Evolutionary conservation across 2,797 vertebrate species (phyloP).

Genomic region (Enteromius thamalakanensis): DNA sequence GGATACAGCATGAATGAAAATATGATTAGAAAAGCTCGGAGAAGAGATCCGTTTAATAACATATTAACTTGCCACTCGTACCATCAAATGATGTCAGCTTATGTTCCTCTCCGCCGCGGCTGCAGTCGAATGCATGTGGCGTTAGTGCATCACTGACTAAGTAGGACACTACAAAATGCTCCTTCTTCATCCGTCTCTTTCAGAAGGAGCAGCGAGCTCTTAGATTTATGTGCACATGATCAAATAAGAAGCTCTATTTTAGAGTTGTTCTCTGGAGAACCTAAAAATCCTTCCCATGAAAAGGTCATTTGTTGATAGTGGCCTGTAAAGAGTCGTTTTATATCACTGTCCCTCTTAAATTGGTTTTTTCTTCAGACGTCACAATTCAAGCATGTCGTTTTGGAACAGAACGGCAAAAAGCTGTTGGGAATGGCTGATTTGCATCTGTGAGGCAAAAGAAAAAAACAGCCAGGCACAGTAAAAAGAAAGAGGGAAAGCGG

Average conservation of each 20-base stretch:
- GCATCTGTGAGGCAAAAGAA: neutral
- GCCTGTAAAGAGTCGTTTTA: neutral
- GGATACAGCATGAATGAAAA: constrained; percentile 50
- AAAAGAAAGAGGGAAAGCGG: neutral
- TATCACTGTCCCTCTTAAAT: constrained; percentile 1
- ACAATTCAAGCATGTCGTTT: constrained; percentile 1
- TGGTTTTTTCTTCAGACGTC: neutral
- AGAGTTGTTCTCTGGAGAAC: constrained; percentile 34
- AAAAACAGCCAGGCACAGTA: neutral
- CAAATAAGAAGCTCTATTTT: constrained; percentile 59
- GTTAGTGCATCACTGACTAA: constrained; percentile 76
- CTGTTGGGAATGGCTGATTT: constrained; percentile 19
- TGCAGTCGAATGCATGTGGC: constrained; percentile 69
- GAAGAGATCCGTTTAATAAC: constrained; percentile 51
- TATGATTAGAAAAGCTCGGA: constrained; percentile 40
- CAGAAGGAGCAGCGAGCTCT: constrained; percentile 66
- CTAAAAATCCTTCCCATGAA: constrained; percentile 39
- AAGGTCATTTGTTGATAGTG: constrained; percentile 35
- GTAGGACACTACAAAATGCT: constrained; percentile 75
- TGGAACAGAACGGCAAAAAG: neutral
- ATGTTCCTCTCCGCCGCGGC: constrained; percentile 42
- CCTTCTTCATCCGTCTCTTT: constrained; percentile 54
- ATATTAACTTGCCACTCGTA: constrained; percentile 49
- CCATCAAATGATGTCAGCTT: constrained; percentile 46
- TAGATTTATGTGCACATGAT: constrained; percentile 59